Base-by-base conservation (phyloP, 1,140 invertebrate species). In the Centruroides vittatus region DNA sequence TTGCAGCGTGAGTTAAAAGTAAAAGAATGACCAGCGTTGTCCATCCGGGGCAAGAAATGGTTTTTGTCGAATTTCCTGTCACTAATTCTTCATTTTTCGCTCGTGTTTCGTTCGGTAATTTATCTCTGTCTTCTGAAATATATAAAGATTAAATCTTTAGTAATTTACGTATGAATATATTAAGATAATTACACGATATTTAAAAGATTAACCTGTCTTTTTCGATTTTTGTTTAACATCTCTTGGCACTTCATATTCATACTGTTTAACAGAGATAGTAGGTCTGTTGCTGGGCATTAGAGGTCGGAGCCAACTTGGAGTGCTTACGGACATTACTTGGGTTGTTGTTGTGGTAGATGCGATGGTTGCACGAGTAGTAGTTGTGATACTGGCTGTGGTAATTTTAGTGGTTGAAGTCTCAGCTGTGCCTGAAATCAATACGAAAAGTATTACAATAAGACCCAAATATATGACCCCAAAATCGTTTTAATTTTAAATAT, bases 21-120 rank as follows among this genome's bases (percentile, higher is more conserved):
- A 41, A 8, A 41, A 41, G 41, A 8, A 41, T 41, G 41, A 41
- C 41, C 41, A 41, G 8, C 41, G 41, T 6, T 41, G 41, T 41
- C 41, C 41, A 41, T 41, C 41, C 41, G 1, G 41, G 41, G 41
- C 41, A 41, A 6, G 41, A 41, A 41, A 41, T 41, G 1, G 41
- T 3, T 41, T 41, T 41, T 41, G 41, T 41, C 8, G 41, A 41
- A 41, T 41, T 41, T 41, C 41, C 41, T 41, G 41, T 88, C 35
- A 87, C 89, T 65, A 92, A 74, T 76, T 92, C 88, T 75, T 92
- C 88, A 74, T 89, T 92, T 76, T 92, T 92, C 66, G 91, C 86
- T 67, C 91, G 88, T 10, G 65, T 66, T 75, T 93, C 89, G 74
- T 93, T 93, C 57, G 85, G 87, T 76, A 86, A 81, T 71, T 90